Conservation (phyloP, 2,797 vertebrate species). For the Leucoraja ocellata region DNA sequence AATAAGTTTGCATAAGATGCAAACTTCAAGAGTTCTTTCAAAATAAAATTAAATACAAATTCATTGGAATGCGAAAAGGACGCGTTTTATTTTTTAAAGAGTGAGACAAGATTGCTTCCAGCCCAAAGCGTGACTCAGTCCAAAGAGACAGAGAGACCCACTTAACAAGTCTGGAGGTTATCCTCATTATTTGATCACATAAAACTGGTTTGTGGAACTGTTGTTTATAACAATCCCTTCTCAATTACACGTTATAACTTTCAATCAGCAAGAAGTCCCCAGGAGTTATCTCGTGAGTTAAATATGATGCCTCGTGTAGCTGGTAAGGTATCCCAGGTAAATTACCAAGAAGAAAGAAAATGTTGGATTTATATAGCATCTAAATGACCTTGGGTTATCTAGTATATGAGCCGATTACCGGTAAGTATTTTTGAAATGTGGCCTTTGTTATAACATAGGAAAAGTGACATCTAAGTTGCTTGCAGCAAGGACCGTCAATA, state of each 20-base stretch:
- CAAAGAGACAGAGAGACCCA: constrained; percentile 23
- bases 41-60: constrained; percentile 2
- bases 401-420: no score
- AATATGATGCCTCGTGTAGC: not conserved
- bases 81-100: constrained; percentile 30
- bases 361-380: not conserved
- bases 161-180: constrained; percentile 30
- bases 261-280: not conserved
- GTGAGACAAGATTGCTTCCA: constrained; percentile 37
- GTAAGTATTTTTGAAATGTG: not conserved
- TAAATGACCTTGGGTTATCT: not conserved
- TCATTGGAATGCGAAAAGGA: constrained; percentile 30
- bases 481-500: not conserved
- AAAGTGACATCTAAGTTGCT: not conserved
- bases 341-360: not conserved
- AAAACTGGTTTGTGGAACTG: constrained; percentile 26
- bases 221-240: constrained; percentile 30
- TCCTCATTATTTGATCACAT: constrained; percentile 37
- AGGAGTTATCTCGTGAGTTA: not conserved
- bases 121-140: not conserved
- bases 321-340: not conserved
- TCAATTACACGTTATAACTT: constrained; percentile 26
- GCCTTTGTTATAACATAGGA: not conserved
- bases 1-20: not conserved
- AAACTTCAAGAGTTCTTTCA: not conserved